phyloP scores from a whole-genome alignment of 2,888 invertebrate genomes.

The Diplolepis rosae region DNA sequence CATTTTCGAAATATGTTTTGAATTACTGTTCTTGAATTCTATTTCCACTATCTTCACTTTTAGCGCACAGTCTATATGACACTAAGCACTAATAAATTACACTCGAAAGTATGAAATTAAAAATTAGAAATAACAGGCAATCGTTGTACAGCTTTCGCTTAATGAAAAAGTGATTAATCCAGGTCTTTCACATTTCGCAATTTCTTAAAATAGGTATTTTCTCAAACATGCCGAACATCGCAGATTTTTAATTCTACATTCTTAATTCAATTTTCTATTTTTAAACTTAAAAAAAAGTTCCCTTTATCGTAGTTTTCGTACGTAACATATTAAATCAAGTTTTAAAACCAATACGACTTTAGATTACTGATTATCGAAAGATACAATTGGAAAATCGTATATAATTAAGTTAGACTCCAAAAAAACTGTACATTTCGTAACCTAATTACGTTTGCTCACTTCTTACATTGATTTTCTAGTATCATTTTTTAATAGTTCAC shows the following conservation, averaged over 20 bases:
- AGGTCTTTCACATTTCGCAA: not conserved
- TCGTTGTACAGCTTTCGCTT: constrained; percentile 10
- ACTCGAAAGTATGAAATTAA: constrained; percentile 8
- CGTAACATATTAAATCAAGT: constrained; percentile 14
- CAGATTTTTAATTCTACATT: not conserved
- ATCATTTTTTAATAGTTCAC: constrained; percentile 2
- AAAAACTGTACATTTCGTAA: constrained; percentile 20
- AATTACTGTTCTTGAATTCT: constrained; percentile 27
- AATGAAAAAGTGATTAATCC: not conserved
- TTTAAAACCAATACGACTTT: constrained; percentile 14
- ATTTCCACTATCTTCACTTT: constrained; percentile 35
- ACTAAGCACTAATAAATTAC: constrained; percentile 27
- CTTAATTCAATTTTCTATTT: constrained; percentile 9
- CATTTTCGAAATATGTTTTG: too few relatives aligned
- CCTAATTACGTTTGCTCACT: not conserved
- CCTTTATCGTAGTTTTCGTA: constrained; percentile 16
- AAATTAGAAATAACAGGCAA: constrained; percentile 18
- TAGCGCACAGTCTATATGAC: constrained; percentile 20
- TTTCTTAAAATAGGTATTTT: not conserved
- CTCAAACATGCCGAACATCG: constrained; percentile 8
- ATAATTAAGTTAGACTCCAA: not conserved
- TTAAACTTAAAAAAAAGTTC: constrained; percentile 20
- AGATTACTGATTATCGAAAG: not conserved
- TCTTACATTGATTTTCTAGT: too few relatives aligned
- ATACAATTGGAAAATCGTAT: constrained; percentile 24